Percentiles rank a stretch among this genome's conserved stretches.
phyloP scores from a whole-genome alignment of 2,888 invertebrate genomes.

The Halictus ligatus region DNA sequence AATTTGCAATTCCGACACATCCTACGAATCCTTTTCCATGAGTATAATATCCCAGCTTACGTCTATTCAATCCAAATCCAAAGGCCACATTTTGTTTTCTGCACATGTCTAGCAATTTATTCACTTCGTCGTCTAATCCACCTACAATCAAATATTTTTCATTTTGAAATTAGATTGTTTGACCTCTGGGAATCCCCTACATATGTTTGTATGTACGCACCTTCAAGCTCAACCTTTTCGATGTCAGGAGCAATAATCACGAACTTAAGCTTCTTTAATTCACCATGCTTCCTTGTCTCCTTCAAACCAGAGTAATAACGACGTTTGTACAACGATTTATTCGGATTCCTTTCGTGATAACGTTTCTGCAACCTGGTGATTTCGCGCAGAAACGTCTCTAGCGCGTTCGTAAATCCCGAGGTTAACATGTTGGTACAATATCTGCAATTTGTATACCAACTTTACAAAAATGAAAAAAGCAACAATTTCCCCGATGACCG shows the following conservation, averaged over 20 bases:
- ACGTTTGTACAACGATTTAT: conserved; percentile 72
- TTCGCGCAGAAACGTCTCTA: conserved; percentile 72
- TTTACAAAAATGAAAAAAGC: conserved; percentile 5
- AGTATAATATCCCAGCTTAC: conserved; percentile 76
- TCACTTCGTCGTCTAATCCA: conserved; percentile 72
- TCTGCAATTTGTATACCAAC: conserved; percentile 62
- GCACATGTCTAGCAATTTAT: conserved; percentile 69
- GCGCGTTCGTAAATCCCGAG: conserved; percentile 59
- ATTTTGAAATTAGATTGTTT: too few relatives aligned
- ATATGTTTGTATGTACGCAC: conserved; percentile 62
- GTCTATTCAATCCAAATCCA: conserved; percentile 74
- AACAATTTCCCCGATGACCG: not conserved
- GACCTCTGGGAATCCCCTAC: not conserved
- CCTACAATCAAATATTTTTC: conserved; percentile 65
- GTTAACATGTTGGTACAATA: conserved; percentile 77
- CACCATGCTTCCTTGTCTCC: conserved; percentile 72
- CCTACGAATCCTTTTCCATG: conserved; percentile 74
- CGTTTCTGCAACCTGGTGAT: conserved; percentile 74
- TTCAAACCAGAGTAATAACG: conserved; percentile 77
- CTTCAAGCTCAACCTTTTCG: conserved; percentile 73
- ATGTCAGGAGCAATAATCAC: conserved; percentile 77
- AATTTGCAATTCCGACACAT: conserved; percentile 76
- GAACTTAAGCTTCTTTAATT: conserved; percentile 74
- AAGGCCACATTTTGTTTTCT: conserved; percentile 67
- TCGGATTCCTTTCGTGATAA: conserved; percentile 71